Base-by-base conservation (phyloP, 2,797 vertebrate species). In the Chiloscyllium punctatum region DNA sequence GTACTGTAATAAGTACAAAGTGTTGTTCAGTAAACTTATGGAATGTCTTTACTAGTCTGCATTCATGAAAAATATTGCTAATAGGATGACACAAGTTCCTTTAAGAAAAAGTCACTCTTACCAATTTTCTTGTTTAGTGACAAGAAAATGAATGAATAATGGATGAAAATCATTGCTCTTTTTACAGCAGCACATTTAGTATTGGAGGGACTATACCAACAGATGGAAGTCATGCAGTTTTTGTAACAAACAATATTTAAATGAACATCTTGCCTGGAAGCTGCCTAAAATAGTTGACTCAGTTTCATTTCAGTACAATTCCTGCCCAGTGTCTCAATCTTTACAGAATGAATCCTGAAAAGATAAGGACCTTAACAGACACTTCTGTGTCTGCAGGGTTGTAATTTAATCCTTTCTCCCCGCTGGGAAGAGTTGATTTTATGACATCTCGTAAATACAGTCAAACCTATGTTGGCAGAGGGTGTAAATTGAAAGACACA, bases 361-460 rank as follows among this genome's bases (percentile, higher is more conserved):
- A 18, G 57, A 91, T 66, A 66, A 57, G 53, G 88, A 66, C 53
- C 33, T 91, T 66, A 91, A 66, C 57, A 57, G 53, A 91, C 88
- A 66, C 53, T 91, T 91, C 62, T 91, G 88, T 91, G 88, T 66
- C 88, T 91, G 53, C 88, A 2, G 88, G 88, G 53, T 91, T 91
- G 88, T 91, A 91, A 91, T 91, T 66, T 66, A 91, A 91, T 91
- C 88, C 88, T 15, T 91, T 91, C 88, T n/a, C 33, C 62, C 62
- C 91, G 53, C 88, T 91, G 53, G 82, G 82, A 62, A 84, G 30
- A 91, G 53, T 91, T 91, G 88, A 91, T 57, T 91, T 48, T 91
- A 91, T 33, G 88, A 66, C 57, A 91, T 33, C 53, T 91, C 53
- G 0, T 91, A 91, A 91, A 91, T 57, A 33, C 53, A 91, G 57